These are phyloP conservation scores for Drosophila longiperda DNA, from an alignment of 2,888 invertebrate genomes.

Conservation along the genomic window DNA sequence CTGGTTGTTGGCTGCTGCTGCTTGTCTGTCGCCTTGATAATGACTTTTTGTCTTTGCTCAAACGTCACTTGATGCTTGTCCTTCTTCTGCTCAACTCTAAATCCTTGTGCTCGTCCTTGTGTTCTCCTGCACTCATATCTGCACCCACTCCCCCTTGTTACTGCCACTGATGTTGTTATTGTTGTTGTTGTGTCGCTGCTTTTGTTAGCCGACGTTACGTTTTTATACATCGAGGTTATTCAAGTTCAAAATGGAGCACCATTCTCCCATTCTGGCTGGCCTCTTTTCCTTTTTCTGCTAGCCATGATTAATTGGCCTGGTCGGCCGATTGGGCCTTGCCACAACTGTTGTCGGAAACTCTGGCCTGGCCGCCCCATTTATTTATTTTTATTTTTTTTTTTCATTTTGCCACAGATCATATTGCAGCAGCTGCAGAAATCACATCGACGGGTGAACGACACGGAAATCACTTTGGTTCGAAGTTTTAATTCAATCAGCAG, in stretches of 20 bases:
- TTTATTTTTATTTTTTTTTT: neutral
- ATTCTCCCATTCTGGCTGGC: neutral
- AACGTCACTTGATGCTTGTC: slow-evolving; percentile 76
- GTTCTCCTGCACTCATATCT: slow-evolving; percentile 5
- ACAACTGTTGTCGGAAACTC: slow-evolving; percentile 38
- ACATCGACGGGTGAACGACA: slow-evolving; percentile 43
- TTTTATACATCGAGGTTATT: slow-evolving; percentile 71
- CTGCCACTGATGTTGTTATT: neutral
- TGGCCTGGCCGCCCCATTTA: neutral
- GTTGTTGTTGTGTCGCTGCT: slow-evolving; percentile 39
- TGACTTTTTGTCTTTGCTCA: slow-evolving; percentile 79
- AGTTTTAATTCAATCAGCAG: slow-evolving; percentile 45
- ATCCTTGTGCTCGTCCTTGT: slow-evolving; percentile 5
- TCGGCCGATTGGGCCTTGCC: slow-evolving; percentile 22
- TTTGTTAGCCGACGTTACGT: slow-evolving; percentile 69
- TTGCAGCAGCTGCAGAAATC: slow-evolving; percentile 36
- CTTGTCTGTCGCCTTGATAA: slow-evolving; percentile 71
- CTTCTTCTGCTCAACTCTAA: slow-evolving; percentile 21
- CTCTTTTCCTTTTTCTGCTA: neutral
- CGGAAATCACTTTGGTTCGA: slow-evolving; percentile 55
- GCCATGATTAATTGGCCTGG: slow-evolving; percentile 73
- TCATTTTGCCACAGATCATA: slow-evolving; percentile 36
- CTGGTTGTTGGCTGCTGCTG: slow-evolving; percentile 26
- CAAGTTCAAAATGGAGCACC: slow-evolving; percentile 62
- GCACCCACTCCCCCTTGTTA: neutral